Conservation (phyloP, 2,113 vertebrate species). For the Ptyas mucosa region DNA sequence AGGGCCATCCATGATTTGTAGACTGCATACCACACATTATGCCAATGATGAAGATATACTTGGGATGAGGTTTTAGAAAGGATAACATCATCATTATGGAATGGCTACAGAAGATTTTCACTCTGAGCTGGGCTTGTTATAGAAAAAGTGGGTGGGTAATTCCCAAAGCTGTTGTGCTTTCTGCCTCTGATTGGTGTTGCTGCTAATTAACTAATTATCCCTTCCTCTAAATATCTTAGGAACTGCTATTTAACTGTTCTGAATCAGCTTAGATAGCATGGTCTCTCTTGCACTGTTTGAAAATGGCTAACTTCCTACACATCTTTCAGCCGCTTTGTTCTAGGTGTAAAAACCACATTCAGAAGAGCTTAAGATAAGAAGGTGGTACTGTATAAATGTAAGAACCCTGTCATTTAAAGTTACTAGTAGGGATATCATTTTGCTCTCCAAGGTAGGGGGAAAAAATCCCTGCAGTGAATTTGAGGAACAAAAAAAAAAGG, state of each 20-base stretch:
- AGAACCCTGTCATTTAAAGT: not conserved
- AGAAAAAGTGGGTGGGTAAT: slow-evolving; percentile 1
- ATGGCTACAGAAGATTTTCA: not conserved
- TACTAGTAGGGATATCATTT: not conserved
- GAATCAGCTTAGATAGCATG: slow-evolving; percentile 8
- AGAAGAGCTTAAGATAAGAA: not conserved
- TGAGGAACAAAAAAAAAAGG: not conserved
- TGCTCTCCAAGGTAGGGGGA: not conserved
- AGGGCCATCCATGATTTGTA: not conserved
- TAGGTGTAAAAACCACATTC: not conserved
- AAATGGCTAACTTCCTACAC: not conserved
- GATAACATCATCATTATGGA: not conserved
- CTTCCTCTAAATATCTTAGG: slow-evolving; percentile 9
- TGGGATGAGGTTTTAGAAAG: not conserved
- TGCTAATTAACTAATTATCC: slow-evolving; percentile 26
- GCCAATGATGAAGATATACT: not conserved
- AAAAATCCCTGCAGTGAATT: not conserved
- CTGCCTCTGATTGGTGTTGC: slow-evolving; percentile 17
- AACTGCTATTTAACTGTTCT: slow-evolving; percentile 25
- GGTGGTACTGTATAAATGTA: not conserved
- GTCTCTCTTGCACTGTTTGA: not conserved
- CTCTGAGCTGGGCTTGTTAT: not conserved
- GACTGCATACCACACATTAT: not conserved
- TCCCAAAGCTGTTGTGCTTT: slow-evolving; percentile 1
- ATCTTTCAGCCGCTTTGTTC: not conserved